These are phyloP conservation scores for Paramormyrops kingsleyae DNA, from an alignment of 2,113 vertebrate species.

Conservation along the genomic window DNA sequence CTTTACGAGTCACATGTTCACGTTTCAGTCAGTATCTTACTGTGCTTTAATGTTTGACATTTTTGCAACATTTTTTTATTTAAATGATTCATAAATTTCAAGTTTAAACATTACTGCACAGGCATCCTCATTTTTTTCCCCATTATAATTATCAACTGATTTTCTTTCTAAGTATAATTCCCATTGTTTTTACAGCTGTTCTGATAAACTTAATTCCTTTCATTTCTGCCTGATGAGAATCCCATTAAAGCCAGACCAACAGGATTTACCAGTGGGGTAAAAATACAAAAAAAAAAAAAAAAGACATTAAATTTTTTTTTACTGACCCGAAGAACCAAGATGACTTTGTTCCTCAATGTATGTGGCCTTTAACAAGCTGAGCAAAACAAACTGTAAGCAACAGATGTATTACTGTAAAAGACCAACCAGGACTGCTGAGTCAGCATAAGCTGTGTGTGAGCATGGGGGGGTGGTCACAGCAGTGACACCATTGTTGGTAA, in stretches of 20 bases:
- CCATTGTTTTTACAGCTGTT: neutral
- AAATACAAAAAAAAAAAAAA: neutral
- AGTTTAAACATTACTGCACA: neutral
- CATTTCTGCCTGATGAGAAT: neutral
- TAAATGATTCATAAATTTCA: neutral
- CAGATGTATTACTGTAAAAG: neutral
- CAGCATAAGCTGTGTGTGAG: neutral
- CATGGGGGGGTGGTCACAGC: neutral
- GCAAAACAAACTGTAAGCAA: neutral
- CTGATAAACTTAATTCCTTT: neutral
- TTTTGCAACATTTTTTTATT: neutral
- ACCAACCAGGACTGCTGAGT: neutral
- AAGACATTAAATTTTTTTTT: neutral
- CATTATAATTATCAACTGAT: neutral
- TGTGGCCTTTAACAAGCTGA: neutral
- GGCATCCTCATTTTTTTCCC: neutral
- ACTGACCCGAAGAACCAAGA: neutral
- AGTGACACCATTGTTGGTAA: neutral
- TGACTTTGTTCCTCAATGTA: neutral
- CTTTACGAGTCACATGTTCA: neutral
- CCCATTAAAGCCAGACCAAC: neutral
- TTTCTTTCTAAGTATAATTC: neutral
- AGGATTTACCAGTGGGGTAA: neutral
- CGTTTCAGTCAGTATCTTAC: neutral
- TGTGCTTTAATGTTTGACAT: neutral